A percentile compares a stretch with the other conserved stretches of the same genome.
Conservation (phyloP, 1,140 invertebrate species). For the Drosophila subobscura region DNA sequence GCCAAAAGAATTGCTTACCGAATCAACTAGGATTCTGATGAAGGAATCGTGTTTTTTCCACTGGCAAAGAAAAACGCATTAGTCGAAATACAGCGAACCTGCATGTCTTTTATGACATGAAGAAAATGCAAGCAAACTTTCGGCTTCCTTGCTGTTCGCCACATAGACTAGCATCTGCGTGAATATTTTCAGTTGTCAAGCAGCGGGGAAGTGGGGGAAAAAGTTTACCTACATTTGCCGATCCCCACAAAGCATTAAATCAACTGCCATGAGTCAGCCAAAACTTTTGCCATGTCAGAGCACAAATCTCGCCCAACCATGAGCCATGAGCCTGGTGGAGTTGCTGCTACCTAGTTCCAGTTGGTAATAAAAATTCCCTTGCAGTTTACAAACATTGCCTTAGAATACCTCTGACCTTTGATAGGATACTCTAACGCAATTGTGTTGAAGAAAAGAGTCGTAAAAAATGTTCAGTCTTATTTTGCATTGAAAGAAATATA, state of each 20-base stretch:
- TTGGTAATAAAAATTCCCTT: constrained; percentile 39
- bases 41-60: constrained; percentile 29
- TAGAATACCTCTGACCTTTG: constrained; percentile 23
- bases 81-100: constrained; percentile 31
- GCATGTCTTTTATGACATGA: constrained; percentile 58
- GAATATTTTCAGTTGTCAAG: constrained; percentile 46
- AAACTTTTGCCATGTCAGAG: constrained; percentile 34
- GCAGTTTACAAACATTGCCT: not conserved
- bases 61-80: constrained; percentile 43
- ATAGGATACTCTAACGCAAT: constrained; percentile 20
- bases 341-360: constrained; percentile 15
- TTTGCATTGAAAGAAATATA: constrained; percentile 1
- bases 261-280: constrained; percentile 51
- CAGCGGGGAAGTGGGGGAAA: constrained; percentile 13
- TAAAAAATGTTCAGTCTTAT: not conserved
- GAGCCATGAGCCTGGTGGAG: not conserved
- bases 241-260: constrained; percentile 45
- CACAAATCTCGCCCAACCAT: constrained; percentile 33
- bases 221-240: constrained; percentile 16
- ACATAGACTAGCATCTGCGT: constrained; percentile 44
- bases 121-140: constrained; percentile 25
- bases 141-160: constrained; percentile 4
- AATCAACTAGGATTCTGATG: constrained; percentile 40
- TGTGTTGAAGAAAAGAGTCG: no score
- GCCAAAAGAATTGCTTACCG: constrained; percentile 26